A percentile compares a stretch with the other conserved stretches of the same genome.
These are phyloP conservation scores for Plodia interpunctella DNA, from an alignment of 1,140 invertebrate genomes.

Conservation along the genomic window DNA sequence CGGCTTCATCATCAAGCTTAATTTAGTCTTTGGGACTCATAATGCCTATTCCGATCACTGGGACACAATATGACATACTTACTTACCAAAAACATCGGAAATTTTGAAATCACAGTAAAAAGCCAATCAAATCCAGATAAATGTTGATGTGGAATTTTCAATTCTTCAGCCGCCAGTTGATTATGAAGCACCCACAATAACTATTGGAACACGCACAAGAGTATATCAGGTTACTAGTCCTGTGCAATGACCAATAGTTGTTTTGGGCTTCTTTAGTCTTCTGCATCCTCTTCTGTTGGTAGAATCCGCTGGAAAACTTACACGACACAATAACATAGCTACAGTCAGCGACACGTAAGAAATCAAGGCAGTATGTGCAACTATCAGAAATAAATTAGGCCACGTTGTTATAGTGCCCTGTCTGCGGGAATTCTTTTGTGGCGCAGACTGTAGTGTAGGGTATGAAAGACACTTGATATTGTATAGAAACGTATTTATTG, in stretches of 20 bases:
- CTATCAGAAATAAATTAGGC: no score
- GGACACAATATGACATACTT: neutral
- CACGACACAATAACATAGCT: neutral
- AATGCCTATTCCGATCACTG: no score
- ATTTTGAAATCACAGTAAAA: conserved; percentile 5
- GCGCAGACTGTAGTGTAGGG: no score
- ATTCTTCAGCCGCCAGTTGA: conserved; percentile 28
- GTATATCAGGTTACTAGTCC: conserved; percentile 65
- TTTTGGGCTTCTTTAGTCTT: conserved; percentile 56
- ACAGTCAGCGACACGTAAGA: no score
- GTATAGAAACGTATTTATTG: no score
- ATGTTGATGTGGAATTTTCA: conserved; percentile 5
- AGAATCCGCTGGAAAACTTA: conserved; percentile 17
- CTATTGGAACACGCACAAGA: conserved; percentile 76
- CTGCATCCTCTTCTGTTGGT: conserved; percentile 18
- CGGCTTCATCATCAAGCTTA: no score
- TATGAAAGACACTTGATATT: no score
- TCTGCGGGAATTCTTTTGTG: no score
- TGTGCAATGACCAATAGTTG: conserved; percentile 74
- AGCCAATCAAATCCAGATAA: neutral
- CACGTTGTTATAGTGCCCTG: no score
- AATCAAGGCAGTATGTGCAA: no score
- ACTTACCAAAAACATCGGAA: neutral
- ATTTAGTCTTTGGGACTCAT: no score
- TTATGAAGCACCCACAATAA: conserved; percentile 72